A percentile compares a stretch with the other conserved stretches of the same genome.
Conservation (phyloP, 2,888 invertebrate species). For the Nasonovia ribisnigri region DNA sequence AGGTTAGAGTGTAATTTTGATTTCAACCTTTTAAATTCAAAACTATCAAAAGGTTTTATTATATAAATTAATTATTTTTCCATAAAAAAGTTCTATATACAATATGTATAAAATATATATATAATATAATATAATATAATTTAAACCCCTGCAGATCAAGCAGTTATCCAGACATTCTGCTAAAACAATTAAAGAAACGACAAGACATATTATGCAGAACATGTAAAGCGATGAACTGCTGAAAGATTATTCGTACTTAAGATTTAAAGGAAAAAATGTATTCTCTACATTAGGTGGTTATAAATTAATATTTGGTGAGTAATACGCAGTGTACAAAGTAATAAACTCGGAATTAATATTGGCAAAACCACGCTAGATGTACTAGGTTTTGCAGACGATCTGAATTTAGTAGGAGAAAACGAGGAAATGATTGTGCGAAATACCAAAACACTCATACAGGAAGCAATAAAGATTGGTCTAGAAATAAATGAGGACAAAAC, state of each 20-base stretch:
- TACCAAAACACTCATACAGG: too few species aligned
- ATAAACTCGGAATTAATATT: too few species aligned
- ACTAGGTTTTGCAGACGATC: too few species aligned
- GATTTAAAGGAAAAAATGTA: constrained; percentile 2
- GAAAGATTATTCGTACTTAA: not conserved
- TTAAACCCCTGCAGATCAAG: not conserved
- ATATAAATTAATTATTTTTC: not conserved
- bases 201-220: not conserved
- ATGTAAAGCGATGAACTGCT: not conserved
- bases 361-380: too few species aligned
- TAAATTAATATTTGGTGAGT: not conserved
- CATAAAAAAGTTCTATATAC: too few species aligned
- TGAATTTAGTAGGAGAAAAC: too few species aligned
- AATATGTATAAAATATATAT: too few species aligned
- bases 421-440: too few species aligned
- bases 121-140: not conserved
- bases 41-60: not conserved
- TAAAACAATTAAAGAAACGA: not conserved
- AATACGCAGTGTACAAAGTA: too few species aligned
- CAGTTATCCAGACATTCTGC: not conserved
- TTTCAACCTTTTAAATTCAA: not conserved
- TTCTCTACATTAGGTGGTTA: constrained; percentile 3
- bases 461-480: too few species aligned
- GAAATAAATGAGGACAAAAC: too few species aligned
- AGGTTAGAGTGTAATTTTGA: too few species aligned